phyloP scores from a whole-genome alignment of 1,140 invertebrate genomes.

The Harlomillsia oculata region DNA sequence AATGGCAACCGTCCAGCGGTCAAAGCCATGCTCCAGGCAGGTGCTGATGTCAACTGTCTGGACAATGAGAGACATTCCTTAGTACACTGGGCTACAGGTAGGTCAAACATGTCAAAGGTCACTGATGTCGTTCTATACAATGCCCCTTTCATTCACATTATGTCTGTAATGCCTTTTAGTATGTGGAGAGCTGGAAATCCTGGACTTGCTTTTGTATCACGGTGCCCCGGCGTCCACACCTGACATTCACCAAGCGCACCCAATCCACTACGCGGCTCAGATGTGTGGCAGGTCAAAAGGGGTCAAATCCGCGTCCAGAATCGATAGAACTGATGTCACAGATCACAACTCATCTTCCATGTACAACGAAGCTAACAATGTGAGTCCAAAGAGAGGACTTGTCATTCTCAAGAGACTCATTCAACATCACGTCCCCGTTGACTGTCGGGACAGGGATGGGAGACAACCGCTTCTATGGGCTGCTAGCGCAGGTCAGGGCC shows the following conservation, averaged over 20 bases:
- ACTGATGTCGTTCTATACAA: too few species aligned
- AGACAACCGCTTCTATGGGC: slow-evolving; percentile 92
- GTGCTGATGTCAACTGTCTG: slow-evolving; percentile 74
- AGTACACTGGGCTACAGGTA: slow-evolving; percentile 97
- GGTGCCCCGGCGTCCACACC: slow-evolving; percentile 73
- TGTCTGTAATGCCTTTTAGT: slow-evolving; percentile 48
- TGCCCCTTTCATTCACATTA: slow-evolving; percentile 1
- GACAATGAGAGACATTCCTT: slow-evolving; percentile 91
- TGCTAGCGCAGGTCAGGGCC: slow-evolving; percentile 70
- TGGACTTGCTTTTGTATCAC: slow-evolving; percentile 70
- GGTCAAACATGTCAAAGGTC: too few species aligned
- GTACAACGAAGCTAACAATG: slow-evolving; percentile 28
- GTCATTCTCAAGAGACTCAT: slow-evolving; percentile 76
- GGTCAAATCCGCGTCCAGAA: slow-evolving; percentile 20
- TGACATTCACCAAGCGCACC: slow-evolving; percentile 87
- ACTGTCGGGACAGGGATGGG: slow-evolving; percentile 80
- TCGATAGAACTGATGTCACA: too few species aligned
- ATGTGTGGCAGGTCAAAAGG: slow-evolving; percentile 58
- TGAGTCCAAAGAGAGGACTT: slow-evolving; percentile 46
- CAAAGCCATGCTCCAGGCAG: slow-evolving; percentile 64
- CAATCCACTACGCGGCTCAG: slow-evolving; percentile 93
- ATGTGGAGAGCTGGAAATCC: slow-evolving; percentile 76
- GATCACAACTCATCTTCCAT: too few species aligned
- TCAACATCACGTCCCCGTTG: slow-evolving; percentile 64
- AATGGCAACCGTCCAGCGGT: slow-evolving; percentile 75